Percentiles rank a stretch among this genome's conserved stretches.
Conservation (phyloP, 2,113 vertebrate genomes). For the Aphyosemion australe region DNA sequence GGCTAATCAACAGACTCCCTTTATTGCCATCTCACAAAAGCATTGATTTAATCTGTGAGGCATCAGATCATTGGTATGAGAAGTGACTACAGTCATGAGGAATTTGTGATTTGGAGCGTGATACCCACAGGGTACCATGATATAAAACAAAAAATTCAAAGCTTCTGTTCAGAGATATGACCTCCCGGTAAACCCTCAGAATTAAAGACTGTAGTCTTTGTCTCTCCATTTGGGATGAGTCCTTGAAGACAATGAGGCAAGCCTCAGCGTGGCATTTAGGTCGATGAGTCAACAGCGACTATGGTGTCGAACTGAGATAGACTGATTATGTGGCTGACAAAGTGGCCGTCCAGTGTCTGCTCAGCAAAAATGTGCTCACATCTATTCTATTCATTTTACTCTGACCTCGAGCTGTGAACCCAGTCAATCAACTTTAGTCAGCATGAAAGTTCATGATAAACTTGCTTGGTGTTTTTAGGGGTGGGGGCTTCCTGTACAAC, state of each 20-base stretch:
- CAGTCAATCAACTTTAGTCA: slow-evolving; percentile 43
- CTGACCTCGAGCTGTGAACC: slow-evolving; percentile 13
- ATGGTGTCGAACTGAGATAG: slow-evolving; percentile 52
- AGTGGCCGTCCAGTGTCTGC: slow-evolving; percentile 23
- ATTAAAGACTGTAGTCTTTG: slow-evolving; percentile 64
- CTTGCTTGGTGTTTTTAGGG: slow-evolving; percentile 29
- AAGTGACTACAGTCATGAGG: slow-evolving; percentile 60
- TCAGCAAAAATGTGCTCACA: slow-evolving; percentile 22
- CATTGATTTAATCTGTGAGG: slow-evolving; percentile 70
- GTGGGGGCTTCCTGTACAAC: slow-evolving; percentile 20
- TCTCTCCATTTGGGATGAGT: slow-evolving; percentile 55
- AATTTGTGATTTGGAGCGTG: slow-evolving; percentile 65
- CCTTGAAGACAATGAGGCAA: slow-evolving; percentile 44
- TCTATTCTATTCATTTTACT: slow-evolving; percentile 25
- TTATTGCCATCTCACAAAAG: slow-evolving; percentile 70
- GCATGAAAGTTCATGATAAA: slow-evolving; percentile 38
- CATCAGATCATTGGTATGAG: slow-evolving; percentile 61
- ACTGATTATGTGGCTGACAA: slow-evolving; percentile 42
- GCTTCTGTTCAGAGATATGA: slow-evolving; percentile 49
- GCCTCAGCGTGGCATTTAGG: slow-evolving; percentile 62
- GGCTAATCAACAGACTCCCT: slow-evolving; percentile 65
- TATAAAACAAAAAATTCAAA: slow-evolving; percentile 64
- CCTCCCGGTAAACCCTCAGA: slow-evolving; percentile 60
- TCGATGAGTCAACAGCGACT: slow-evolving; percentile 52
- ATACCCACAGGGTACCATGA: slow-evolving; percentile 65